Percentiles rank a stretch among this genome's conserved stretches.
phyloP scores from a whole-genome alignment of 2,797 vertebrate species.

The Pachyuromys duprasi region DNA sequence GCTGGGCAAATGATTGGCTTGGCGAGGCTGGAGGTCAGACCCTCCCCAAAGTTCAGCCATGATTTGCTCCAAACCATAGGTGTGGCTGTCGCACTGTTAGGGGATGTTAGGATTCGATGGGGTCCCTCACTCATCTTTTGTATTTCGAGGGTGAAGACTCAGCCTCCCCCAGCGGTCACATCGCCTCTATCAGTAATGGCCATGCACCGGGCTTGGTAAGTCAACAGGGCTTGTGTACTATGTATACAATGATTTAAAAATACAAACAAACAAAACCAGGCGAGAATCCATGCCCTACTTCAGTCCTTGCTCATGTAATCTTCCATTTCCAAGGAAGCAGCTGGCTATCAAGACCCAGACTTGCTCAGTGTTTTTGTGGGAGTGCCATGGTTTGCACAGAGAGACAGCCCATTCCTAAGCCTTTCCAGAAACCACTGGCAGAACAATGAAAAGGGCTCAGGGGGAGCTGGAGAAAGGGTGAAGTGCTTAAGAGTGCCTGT shows the following conservation, averaged over 20 bases:
- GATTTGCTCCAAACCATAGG: rapidly evolving
- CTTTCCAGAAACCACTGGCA: not conserved
- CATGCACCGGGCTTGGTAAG: too few relatives aligned
- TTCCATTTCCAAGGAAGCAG: rapidly evolving
- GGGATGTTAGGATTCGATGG: rapidly evolving
- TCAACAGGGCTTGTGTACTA: too few relatives aligned
- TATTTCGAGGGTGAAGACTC: not conserved
- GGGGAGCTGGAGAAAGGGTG: not conserved
- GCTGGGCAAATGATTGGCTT: not conserved
- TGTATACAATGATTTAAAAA: not conserved
- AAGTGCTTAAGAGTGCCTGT: not conserved
- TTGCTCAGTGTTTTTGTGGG: rapidly evolving
- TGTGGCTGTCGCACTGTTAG: rapidly evolving
- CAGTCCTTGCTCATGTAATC: rapidly evolving
- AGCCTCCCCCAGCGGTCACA: not conserved
- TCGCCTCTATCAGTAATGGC: rapidly evolving
- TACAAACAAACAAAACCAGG: not conserved
- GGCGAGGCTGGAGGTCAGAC: not conserved
- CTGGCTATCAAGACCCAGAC: rapidly evolving
- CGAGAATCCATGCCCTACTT: rapidly evolving
- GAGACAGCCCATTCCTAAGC: rapidly evolving
- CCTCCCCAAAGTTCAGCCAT: not conserved
- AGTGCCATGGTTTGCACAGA: rapidly evolving
- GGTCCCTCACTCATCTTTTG: not conserved
- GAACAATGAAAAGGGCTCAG: not conserved